Base-by-base conservation (phyloP, 2,888 invertebrate species). In the Tetragonula carbonaria region DNA sequence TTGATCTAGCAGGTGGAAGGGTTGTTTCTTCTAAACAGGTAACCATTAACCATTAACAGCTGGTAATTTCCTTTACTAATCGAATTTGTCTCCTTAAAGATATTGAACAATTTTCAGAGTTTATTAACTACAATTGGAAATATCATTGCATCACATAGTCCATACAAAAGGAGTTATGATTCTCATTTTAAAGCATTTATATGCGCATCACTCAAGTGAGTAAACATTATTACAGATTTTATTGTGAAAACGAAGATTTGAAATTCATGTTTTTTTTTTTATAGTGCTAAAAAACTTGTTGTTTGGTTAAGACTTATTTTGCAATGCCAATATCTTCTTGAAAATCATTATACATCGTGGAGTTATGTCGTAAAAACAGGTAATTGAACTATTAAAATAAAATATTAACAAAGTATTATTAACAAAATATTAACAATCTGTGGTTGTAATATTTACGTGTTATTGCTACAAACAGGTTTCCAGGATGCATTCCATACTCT, bases 131-230 rank as follows among this genome's bases (percentile, higher is more conserved):
- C 98, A 62, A 97, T 99, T 86, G 99, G 99, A 66, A 98, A 97
- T 93, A 98, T 99, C 86, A 96, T 99, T 78, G 96, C 97, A 21
- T 97, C 98, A 55, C 99, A 99, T 95, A 96, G 97, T 14, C 98
- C 97, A 0, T 98, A 99, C 91, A 99, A 99, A 94, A 96, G 99
- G 91, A 99, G 98, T 92, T 97, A 97, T 87, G 99, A 99, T 95
- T 98, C 99, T 28, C 99, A 99, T 95, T 99, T 99, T 93, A 99
- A 99, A 95, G 99, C 99, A 0, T 99, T 99, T 93, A 96, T 99
- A 74, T 99, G 99, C 95, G 97, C 98, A 51, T 99, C 98, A 51
- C 95, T 99, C 67, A 99, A 99, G 98, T 98, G 95, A 96, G 97
- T 95, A 74, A 76, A 59, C 23, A 2, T 16, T 23, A 23, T 23